phyloP scores from a whole-genome alignment of 2,888 invertebrate genomes.

The Dasysyrphus albostriatus region DNA sequence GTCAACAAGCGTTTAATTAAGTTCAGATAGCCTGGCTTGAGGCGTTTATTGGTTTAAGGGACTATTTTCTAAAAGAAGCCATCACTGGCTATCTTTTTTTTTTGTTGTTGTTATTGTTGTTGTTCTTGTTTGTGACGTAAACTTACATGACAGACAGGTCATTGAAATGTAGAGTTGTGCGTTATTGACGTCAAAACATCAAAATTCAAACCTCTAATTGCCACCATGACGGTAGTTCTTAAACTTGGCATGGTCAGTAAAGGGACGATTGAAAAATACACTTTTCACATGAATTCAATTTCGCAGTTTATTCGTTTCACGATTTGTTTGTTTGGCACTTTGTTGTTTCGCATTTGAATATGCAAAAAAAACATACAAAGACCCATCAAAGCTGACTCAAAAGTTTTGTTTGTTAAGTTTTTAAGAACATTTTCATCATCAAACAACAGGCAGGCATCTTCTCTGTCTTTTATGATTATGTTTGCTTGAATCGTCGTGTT shows the following conservation, averaged over 20 bases:
- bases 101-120: neutral
- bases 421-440: too few relatives aligned
- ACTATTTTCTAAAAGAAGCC: neutral
- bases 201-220: neutral
- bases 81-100: neutral
- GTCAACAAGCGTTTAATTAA: slow-evolving; percentile 69
- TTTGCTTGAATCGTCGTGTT: too few relatives aligned
- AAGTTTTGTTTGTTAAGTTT: too few relatives aligned
- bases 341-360: too few relatives aligned
- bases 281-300: neutral
- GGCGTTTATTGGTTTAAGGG: slow-evolving; percentile 19
- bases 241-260: neutral
- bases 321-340: neutral
- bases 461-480: too few relatives aligned
- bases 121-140: neutral
- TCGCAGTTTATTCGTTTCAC: too few relatives aligned
- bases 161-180: neutral
- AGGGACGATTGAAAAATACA: neutral
- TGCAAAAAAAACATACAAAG: too few relatives aligned
- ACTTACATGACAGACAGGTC: neutral
- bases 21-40: slow-evolving; percentile 40
- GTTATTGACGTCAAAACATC: neutral
- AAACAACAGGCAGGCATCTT: too few relatives aligned
- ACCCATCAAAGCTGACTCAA: too few relatives aligned
- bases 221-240: neutral